Percentiles rank a stretch among this genome's conserved stretches.
Evolutionary conservation across 2,888 invertebrate species (phyloP).

Genomic region (Tholera decimalis): DNA sequence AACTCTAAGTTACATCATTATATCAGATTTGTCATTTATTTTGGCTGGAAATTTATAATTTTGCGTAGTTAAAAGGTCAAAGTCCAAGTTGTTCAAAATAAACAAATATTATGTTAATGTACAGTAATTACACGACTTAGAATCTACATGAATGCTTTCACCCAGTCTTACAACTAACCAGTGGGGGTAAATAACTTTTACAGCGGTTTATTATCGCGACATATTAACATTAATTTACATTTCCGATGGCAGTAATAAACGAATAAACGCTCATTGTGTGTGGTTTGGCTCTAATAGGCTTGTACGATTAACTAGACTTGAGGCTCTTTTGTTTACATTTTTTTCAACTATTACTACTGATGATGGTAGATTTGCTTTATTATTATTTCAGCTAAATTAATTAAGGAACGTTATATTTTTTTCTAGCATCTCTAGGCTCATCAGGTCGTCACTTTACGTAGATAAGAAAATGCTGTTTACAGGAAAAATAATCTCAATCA

Average conservation of each 20-base stretch:
- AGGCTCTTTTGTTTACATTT: not conserved
- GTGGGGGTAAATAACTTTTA: constrained; percentile 61
- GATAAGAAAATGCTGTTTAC: not conserved
- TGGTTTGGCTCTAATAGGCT: constrained; percentile 57
- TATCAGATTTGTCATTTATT: constrained; percentile 15
- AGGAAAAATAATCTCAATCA: constrained; percentile 9
- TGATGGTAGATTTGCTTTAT: too few relatives aligned
- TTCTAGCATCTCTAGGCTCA: too few relatives aligned
- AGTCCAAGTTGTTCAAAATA: not conserved
- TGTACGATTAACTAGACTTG: constrained; percentile 44
- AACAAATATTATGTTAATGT: constrained; percentile 23
- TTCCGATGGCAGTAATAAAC: constrained; percentile 78
- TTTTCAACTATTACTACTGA: not conserved
- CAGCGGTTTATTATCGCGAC: constrained; percentile 77
- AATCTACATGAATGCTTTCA: constrained; percentile 43
- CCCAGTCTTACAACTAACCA: constrained; percentile 32
- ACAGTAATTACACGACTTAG: too few relatives aligned
- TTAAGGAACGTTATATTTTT: too few relatives aligned
- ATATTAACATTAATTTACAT: constrained; percentile 84
- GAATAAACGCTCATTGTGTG: constrained; percentile 66
- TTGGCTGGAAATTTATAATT: too few relatives aligned
- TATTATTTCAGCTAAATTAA: not conserved
- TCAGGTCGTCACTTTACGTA: not conserved
- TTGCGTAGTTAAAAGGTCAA: constrained; percentile 2
- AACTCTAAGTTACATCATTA: constrained; percentile 29